Percentiles rank a stretch among this genome's conserved stretches.
Conservation (phyloP, 2,113 vertebrate species). For the Eptesicus fuscus region DNA sequence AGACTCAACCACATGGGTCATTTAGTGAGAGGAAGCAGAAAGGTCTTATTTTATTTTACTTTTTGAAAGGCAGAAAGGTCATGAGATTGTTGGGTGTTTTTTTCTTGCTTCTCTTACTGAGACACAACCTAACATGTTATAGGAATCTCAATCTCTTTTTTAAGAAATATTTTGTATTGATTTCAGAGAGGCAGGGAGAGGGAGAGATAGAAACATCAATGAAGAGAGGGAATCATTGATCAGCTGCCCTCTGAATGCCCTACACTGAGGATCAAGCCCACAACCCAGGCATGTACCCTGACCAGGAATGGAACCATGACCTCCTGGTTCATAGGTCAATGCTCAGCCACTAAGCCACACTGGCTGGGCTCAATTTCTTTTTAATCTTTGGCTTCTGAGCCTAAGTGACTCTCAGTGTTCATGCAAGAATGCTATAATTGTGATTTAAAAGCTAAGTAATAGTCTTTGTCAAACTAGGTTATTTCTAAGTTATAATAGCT, state of each 20-base stretch:
- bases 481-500: slow-evolving; percentile 35
- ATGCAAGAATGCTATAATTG: not conserved
- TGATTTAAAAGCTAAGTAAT: slow-evolving; percentile 40
- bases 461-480: not conserved
- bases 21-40: slow-evolving; percentile 55
- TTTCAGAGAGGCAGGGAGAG: no score
- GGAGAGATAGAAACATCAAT: no score
- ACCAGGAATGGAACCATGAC: no score
- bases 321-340: no score
- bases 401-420: not conserved
- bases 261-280: no score
- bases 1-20: not conserved
- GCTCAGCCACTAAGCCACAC: no score
- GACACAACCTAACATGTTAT: slow-evolving; percentile 19
- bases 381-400: not conserved
- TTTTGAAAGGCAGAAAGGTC: slow-evolving; percentile 31
- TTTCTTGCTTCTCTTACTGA: not conserved
- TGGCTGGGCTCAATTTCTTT: not conserved
- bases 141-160: slow-evolving; percentile 24
- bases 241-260: no score
- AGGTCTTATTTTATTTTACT: slow-evolving; percentile 1
- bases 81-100: not conserved
- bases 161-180: not conserved
- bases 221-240: no score
- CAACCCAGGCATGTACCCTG: no score